Evolutionary conservation across 2,888 invertebrate genomes (phyloP).

Genomic region (Leptopterna dolabrata): DNA sequence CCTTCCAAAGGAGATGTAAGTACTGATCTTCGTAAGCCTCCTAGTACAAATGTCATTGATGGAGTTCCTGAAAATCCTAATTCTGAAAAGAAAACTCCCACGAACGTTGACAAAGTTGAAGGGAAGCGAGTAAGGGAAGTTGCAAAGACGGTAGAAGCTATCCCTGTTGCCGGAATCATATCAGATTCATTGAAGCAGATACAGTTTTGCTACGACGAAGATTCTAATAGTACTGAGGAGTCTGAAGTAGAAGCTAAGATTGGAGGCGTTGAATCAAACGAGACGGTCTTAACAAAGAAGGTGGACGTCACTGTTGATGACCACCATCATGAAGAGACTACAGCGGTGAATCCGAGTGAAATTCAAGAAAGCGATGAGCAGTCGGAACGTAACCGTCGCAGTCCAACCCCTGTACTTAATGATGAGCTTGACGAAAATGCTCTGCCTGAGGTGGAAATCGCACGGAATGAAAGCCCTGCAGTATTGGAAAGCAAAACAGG

Average conservation of each 20-base stretch:
- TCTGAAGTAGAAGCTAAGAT: neutral
- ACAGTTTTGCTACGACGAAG: constrained; percentile 50
- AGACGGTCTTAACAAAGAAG: neutral
- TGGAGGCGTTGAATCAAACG: neutral
- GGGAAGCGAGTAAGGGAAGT: constrained; percentile 12
- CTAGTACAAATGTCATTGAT: neutral
- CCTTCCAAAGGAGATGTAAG: neutral
- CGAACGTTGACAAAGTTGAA: neutral
- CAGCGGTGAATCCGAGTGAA: neutral
- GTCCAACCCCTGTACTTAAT: constrained; percentile 12
- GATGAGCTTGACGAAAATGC: neutral
- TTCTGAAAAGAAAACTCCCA: neutral
- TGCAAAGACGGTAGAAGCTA: neutral
- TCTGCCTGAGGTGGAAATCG: neutral
- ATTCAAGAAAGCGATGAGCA: neutral
- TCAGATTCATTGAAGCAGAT: constrained; percentile 49
- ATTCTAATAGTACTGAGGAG: constrained; percentile 20
- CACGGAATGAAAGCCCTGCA: neutral
- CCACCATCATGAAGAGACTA: too few species aligned
- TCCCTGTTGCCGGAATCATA: constrained; percentile 3
- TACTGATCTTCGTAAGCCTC: neutral
- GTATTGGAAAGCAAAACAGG: neutral
- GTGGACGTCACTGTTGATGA: neutral
- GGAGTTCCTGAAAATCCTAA: neutral
- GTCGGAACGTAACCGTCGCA: neutral